Evolutionary conservation across 2,113 vertebrate genomes (phyloP).

Genomic region (crab-eating macaque (Macaca fascicularis)): DNA sequence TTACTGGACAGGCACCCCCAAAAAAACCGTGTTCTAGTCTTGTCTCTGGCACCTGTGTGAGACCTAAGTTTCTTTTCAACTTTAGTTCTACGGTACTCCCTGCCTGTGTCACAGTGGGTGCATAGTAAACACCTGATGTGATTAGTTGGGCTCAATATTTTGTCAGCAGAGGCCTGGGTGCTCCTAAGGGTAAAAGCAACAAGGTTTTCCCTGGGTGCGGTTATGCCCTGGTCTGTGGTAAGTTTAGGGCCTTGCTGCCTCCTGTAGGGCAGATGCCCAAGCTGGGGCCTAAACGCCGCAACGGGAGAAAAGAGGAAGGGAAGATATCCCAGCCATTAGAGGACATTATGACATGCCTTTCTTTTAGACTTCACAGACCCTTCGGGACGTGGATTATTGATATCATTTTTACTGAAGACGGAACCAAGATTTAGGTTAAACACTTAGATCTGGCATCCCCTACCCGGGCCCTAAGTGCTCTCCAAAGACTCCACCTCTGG

Average conservation of each 20-base stretch:
- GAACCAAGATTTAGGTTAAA: not conserved
- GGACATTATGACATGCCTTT: not conserved
- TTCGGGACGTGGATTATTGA: not conserved
- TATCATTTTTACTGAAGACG: not conserved
- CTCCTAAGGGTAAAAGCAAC: not conserved
- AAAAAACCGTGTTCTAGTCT: not conserved
- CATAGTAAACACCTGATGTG: not conserved
- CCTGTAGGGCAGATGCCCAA: not conserved
- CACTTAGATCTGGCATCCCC: not conserved
- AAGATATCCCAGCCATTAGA: not conserved
- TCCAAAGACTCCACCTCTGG: accelerated
- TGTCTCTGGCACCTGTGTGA: not conserved
- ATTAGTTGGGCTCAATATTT: not conserved
- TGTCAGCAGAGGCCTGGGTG: not conserved
- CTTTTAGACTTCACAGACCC: not conserved
- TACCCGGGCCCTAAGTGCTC: no score
- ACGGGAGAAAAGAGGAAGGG: not conserved
- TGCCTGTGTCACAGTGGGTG: not conserved
- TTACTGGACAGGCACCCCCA: not conserved
- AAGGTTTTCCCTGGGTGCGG: not conserved
- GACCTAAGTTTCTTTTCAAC: not conserved
- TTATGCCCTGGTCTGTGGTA: not conserved
- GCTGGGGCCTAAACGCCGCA: not conserved
- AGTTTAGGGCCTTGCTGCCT: not conserved
- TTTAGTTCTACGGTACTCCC: not conserved